These are phyloP conservation scores for Eudyptes chrysolophus DNA, from an alignment of 2,113 vertebrate genomes.

Conservation along the genomic window DNA sequence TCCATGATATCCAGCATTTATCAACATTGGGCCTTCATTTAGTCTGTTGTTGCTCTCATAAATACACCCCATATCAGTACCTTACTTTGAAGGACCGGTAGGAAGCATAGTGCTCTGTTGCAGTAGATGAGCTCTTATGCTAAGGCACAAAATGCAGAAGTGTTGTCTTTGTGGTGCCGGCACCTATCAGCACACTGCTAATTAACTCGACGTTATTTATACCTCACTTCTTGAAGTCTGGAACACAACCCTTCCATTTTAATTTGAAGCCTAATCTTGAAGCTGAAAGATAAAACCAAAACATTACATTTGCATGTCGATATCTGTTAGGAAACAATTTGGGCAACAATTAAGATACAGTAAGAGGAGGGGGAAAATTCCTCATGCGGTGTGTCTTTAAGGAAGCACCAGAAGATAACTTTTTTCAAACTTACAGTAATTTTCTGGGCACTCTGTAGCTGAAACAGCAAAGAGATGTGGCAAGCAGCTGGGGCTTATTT, in stretches of 20 bases:
- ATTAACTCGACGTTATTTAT: constrained; percentile 54
- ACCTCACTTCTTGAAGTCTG: constrained; percentile 51
- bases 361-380: background rate
- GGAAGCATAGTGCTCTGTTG: background rate
- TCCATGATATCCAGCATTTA: background rate
- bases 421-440: background rate
- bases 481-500: background rate
- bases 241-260: constrained; percentile 44
- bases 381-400: background rate
- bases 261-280: constrained; percentile 57
- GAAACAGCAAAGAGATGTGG: background rate
- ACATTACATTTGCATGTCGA: constrained; percentile 28
- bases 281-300: constrained; percentile 55
- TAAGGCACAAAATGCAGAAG: background rate
- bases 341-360: constrained; percentile 26
- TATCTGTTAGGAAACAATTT: constrained; percentile 47
- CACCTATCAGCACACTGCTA: constrained; percentile 48
- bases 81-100: background rate
- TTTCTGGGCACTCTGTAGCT: background rate
- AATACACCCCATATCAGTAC: background rate
- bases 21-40: background rate
- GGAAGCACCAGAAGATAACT: background rate
- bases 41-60: background rate
- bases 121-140: background rate
- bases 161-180: background rate